A percentile compares a stretch with the other conserved stretches of the same genome.
Evolutionary conservation across 2,888 invertebrate genomes (phyloP).

Genomic region (Drosophila anomelani): DNA sequence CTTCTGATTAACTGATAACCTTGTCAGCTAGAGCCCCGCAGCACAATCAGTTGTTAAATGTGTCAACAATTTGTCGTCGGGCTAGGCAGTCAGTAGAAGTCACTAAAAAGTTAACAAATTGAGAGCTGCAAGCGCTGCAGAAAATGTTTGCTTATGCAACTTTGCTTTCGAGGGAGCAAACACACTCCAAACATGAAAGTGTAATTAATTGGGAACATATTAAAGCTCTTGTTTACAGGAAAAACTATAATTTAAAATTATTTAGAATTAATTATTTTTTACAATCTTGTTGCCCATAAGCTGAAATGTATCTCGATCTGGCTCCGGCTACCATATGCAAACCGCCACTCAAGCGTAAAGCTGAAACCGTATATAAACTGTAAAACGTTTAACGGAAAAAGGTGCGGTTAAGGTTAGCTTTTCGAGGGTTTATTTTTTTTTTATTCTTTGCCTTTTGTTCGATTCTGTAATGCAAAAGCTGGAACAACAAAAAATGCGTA

Average conservation of each 20-base stretch:
- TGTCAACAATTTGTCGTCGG: slow-evolving; percentile 71
- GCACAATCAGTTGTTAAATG: slow-evolving; percentile 50
- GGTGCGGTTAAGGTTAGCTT: slow-evolving; percentile 67
- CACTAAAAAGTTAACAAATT: slow-evolving; percentile 47
- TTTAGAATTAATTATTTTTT: no score
- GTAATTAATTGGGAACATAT: slow-evolving; percentile 23
- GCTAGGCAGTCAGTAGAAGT: slow-evolving; percentile 63
- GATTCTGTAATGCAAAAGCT: slow-evolving; percentile 20
- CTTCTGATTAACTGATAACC: slow-evolving; percentile 55
- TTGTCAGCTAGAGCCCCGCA: slow-evolving; percentile 45
- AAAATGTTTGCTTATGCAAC: slow-evolving; percentile 38
- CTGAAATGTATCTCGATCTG: background rate
- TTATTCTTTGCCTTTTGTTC: slow-evolving; percentile 1
- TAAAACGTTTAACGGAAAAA: slow-evolving; percentile 71
- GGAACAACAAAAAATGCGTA: slow-evolving; percentile 31
- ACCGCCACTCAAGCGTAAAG: slow-evolving; percentile 46
- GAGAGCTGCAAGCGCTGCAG: slow-evolving; percentile 15
- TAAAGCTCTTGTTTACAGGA: background rate
- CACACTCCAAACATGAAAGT: slow-evolving; percentile 35
- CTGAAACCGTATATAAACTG: slow-evolving; percentile 66
- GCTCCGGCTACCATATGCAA: slow-evolving; percentile 7
- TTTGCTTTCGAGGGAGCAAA: slow-evolving; percentile 9
- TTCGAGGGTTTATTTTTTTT: slow-evolving; percentile 12
- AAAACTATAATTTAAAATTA: no score
- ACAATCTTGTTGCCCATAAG: no score